Evolutionary conservation across 2,888 invertebrate species (phyloP).

Genomic region (Eupithecia subumbrata): DNA sequence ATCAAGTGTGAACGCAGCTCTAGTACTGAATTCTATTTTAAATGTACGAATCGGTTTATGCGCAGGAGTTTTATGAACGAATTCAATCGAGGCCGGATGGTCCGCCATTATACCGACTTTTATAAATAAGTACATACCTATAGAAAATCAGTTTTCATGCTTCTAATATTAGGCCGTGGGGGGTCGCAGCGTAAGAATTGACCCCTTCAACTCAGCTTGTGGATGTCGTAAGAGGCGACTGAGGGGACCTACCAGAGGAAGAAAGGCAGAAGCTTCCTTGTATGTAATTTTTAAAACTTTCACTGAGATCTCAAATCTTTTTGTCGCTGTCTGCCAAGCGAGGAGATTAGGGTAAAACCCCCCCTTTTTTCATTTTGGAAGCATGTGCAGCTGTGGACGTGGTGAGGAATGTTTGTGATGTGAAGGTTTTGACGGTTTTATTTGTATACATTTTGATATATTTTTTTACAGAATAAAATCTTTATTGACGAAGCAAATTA

Average conservation of each 20-base stretch:
- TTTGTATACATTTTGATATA: no score
- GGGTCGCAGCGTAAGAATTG: neutral
- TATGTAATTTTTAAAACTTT: no score
- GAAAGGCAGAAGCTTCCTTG: neutral
- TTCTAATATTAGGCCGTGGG: neutral
- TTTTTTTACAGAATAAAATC: no score
- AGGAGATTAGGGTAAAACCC: no score
- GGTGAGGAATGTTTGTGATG: neutral
- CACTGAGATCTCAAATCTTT: no score
- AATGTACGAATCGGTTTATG: conserved; percentile 80
- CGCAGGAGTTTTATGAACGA: conserved; percentile 82
- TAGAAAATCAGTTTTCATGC: neutral
- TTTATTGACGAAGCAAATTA: no score
- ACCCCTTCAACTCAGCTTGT: neutral
- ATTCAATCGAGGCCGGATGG: conserved; percentile 65
- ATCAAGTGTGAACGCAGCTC: conserved; percentile 53
- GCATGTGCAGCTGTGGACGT: no score
- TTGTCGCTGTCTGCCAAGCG: no score
- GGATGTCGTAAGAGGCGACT: neutral
- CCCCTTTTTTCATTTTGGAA: no score
- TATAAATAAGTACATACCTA: neutral
- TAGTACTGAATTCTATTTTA: conserved; percentile 79
- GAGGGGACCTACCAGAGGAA: neutral
- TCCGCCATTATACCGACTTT: conserved; percentile 68
- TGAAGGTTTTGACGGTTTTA: no score